Evolutionary conservation across 2,113 vertebrate species (phyloP).

Genomic region (Progne subis): DNA sequence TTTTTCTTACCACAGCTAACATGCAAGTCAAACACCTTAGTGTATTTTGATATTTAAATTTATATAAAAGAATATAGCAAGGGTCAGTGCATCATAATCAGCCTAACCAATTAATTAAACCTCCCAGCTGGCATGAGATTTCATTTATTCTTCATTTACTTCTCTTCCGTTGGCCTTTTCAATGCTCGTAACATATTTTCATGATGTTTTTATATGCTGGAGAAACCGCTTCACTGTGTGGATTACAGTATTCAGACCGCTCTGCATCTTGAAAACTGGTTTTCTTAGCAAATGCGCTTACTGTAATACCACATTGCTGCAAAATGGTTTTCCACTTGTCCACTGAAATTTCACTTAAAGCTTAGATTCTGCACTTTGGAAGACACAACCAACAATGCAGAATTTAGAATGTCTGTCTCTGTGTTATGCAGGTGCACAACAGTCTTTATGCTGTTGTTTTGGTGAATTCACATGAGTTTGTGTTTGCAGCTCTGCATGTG

Average conservation of each 20-base stretch:
- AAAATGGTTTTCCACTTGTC: not conserved
- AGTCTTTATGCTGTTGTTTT: not conserved
- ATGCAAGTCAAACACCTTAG: not conserved
- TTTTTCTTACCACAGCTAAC: not conserved
- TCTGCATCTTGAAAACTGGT: not conserved
- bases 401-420: not conserved
- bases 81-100: slow-evolving; percentile 1
- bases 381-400: not conserved
- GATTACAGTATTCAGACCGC: not conserved
- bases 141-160: not conserved
- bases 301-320: not conserved
- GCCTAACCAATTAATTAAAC: not conserved
- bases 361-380: not conserved
- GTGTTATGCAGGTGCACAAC: not conserved
- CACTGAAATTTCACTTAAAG: not conserved
- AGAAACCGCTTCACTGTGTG: not conserved
- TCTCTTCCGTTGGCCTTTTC: not conserved
- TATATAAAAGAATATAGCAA: not conserved
- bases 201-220: not conserved
- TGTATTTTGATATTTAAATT: not conserved
- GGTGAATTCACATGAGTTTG: not conserved
- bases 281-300: not conserved
- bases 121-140: not conserved
- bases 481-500: not conserved
- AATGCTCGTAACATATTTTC: not conserved